These are phyloP conservation scores for Hypanus sabinus DNA, from an alignment of 2,113 vertebrate genomes.

Conservation along the genomic window DNA sequence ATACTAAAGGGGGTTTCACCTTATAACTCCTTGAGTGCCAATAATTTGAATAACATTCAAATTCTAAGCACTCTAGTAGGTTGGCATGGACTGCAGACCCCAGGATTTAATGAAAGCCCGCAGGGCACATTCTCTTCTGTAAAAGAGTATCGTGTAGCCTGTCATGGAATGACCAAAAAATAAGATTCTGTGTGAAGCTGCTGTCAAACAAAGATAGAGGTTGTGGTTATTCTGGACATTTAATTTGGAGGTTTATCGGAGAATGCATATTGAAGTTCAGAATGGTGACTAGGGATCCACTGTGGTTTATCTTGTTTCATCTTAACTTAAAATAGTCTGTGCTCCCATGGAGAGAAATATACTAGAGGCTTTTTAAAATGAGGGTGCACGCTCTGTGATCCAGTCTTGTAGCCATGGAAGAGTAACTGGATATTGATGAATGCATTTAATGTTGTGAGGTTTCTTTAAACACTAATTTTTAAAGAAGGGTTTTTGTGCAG, in stretches of 20 bases:
- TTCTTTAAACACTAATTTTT: not conserved
- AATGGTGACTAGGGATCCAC: not conserved
- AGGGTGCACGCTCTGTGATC: not conserved
- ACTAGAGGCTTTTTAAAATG: not conserved
- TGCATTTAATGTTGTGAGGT: not conserved
- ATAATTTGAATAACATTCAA: not conserved
- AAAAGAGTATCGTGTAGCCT: not conserved
- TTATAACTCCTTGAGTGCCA: too few relatives aligned
- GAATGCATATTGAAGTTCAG: not conserved
- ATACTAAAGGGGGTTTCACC: too few relatives aligned
- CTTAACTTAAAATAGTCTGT: not conserved
- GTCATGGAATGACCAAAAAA: not conserved
- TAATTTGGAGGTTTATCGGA: not conserved
- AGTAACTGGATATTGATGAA: not conserved
- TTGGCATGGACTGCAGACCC: not conserved
- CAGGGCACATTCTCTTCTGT: not conserved
- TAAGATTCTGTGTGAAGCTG: not conserved
- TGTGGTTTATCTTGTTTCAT: not conserved
- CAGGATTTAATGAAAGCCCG: not conserved
- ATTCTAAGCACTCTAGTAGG: not conserved
- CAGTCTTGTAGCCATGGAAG: not conserved
- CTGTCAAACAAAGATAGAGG: not conserved
- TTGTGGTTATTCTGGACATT: not conserved
- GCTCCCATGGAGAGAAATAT: not conserved
- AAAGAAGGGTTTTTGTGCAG: not conserved